Evolutionary conservation across 2,113 vertebrate genomes (phyloP).

Genomic region (Mustela nigripes): DNA sequence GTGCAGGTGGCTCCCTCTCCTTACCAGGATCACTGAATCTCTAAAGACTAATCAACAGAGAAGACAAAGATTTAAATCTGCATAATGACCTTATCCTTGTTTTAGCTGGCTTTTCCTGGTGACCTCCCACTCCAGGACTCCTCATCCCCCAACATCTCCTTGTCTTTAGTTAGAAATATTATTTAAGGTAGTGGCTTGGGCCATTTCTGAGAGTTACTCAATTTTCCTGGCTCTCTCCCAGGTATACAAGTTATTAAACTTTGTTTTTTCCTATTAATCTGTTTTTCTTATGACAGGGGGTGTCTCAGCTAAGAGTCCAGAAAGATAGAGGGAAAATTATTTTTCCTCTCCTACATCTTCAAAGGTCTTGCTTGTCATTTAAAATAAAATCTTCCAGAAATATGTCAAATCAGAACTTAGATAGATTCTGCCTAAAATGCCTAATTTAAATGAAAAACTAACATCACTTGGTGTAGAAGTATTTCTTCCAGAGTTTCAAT

Average conservation of each 20-base stretch:
- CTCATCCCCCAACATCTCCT: not conserved
- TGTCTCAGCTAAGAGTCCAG: not conserved
- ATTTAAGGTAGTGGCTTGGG: not conserved
- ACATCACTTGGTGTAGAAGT: not conserved
- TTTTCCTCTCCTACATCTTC: not conserved
- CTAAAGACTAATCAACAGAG: not conserved
- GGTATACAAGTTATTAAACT: not conserved
- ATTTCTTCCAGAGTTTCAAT: not conserved
- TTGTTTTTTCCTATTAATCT: not conserved
- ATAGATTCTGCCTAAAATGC: slow-evolving; percentile 1
- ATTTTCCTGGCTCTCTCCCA: not conserved
- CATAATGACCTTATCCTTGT: not conserved
- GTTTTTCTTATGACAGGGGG: not conserved
- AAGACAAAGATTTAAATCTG: not conserved
- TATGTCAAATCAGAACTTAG: slow-evolving; percentile 4
- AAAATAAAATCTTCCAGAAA: slow-evolving; percentile 17
- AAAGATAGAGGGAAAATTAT: not conserved
- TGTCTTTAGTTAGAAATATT: not conserved
- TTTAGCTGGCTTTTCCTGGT: not conserved
- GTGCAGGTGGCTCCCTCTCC: not conserved
- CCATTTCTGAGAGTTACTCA: not conserved
- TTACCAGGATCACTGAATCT: not conserved
- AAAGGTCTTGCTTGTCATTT: not conserved
- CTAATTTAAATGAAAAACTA: slow-evolving; percentile 43
- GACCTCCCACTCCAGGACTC: not conserved